phyloP scores from a whole-genome alignment of 30 jellyfish, hydroid and myxozoan species.

The Nemopilema nomurai region DNA sequence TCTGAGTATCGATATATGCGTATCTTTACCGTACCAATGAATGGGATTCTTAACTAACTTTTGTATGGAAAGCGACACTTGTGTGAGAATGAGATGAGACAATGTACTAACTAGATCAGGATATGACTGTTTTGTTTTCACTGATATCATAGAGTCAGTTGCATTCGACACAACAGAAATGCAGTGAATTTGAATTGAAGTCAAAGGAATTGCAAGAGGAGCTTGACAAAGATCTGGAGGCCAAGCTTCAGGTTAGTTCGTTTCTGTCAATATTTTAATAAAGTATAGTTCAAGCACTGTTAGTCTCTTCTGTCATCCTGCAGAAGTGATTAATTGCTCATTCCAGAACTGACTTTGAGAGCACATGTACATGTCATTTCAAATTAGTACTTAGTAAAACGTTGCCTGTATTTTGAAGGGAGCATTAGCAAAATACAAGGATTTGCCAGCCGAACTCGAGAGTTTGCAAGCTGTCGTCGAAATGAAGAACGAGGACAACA shows the following conservation, averaged over 20 bases:
- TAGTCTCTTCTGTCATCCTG: not conserved
- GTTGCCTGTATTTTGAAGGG: slow-evolving; percentile 34
- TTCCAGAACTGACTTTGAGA: too few relatives aligned
- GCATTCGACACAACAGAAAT: slow-evolving; percentile 35
- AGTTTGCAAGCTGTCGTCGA: slow-evolving; percentile 91
- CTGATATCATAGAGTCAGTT: slow-evolving; percentile 18
- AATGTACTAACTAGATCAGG: too few relatives aligned
- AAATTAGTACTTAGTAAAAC: not conserved
- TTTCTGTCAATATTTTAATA: too few relatives aligned
- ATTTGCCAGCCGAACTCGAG: slow-evolving; percentile 92
- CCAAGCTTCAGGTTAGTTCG: slow-evolving; percentile 56
- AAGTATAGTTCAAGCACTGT: not conserved
- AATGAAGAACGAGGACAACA: slow-evolving; percentile 78
- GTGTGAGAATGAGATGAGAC: too few relatives aligned
- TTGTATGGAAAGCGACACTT: too few relatives aligned
- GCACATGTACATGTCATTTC: too few relatives aligned
- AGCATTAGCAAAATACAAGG: slow-evolving; percentile 70
- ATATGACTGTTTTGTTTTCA: not conserved
- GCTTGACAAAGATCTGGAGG: slow-evolving; percentile 54
- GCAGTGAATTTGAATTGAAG: slow-evolving; percentile 36
- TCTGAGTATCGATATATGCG: too few relatives aligned
- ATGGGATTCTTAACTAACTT: too few relatives aligned
- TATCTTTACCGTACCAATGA: too few relatives aligned
- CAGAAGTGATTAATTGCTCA: too few relatives aligned
- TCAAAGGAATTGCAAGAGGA: slow-evolving; percentile 47